Base-by-base conservation (phyloP, 2,888 invertebrate species). In the Scaptomyza caliginosa region DNA sequence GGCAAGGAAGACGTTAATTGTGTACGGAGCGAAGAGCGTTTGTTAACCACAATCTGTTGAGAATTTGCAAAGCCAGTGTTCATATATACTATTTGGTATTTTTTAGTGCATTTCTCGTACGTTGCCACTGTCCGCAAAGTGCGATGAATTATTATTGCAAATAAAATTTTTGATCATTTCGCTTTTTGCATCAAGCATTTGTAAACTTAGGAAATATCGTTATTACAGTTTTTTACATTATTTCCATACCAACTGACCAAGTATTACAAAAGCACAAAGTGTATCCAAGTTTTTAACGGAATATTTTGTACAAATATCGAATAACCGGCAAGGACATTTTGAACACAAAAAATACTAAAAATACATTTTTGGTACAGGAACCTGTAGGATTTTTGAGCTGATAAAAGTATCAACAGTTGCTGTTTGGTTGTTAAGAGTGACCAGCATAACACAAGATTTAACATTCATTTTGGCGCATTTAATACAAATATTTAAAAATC, bases 101-200 rank as follows among this genome's bases (percentile, higher is more conserved):
- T 54, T 67, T 67, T 67, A 66, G 66, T 21, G 0, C 19, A 50
- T 60, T 67, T 58, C 23, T 3, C 6, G 13, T 11, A n/a, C 40
- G 40, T 11, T 13, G 49, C 48, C 48, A 48, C 26, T n/a, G 5
- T n/a, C 13, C 7, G 5, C 13, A n/a, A n/a, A 45, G 17, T 24
- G 2, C 42, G 11, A 16, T 23, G 5, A 40, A 10, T 23, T 23
- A 40, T 23, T 40, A 10, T 26, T 16, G 2, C 1, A n/a, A 30
- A n/a, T n/a, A n/a, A n/a, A n/a, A n/a, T n/a, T n/a, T 26, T 26
- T 7, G 8, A 1, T 30, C 0, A 30, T n/a, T 30, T 30, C n/a
- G 30, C n/a, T 30, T 30, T n/a, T n/a, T 4, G 0, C 4, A n/a
- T 30, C n/a, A 5, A 30, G n/a, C n/a, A n/a, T n/a, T n/a, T n/a